Percentiles rank a stretch among this genome's conserved stretches.
Conservation (phyloP, 2,888 invertebrate genomes). For the Leptarthrus brevirostris region DNA sequence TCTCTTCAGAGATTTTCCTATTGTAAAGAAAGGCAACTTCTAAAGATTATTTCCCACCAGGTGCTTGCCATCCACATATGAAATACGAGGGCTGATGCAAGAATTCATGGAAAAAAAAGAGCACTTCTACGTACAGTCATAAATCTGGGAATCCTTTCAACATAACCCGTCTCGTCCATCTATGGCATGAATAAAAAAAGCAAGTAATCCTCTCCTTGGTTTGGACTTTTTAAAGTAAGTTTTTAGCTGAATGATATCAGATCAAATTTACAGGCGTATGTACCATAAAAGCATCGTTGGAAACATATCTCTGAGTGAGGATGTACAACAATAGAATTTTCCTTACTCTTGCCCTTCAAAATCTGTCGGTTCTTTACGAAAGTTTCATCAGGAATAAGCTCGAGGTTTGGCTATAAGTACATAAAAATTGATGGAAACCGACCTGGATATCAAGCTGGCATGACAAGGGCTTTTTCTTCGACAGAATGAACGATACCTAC, state of each 20-base stretch:
- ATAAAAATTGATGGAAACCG: too few relatives aligned
- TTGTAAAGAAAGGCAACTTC: conserved; percentile 15
- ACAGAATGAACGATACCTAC: too few relatives aligned
- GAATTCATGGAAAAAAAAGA: conserved; percentile 11
- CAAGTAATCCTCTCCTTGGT: conserved; percentile 43
- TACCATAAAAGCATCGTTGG: conserved; percentile 3
- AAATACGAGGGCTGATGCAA: conserved; percentile 9
- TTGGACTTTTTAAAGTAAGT: conserved; percentile 41
- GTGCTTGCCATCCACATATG: conserved; percentile 13
- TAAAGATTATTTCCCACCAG: conserved; percentile 20
- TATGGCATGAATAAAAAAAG: conserved; percentile 37
- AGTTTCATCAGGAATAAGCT: too few relatives aligned
- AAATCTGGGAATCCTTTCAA: conserved; percentile 43
- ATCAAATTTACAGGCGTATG: conserved; percentile 14
- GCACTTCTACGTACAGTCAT: conserved; percentile 26
- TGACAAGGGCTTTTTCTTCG: too few relatives aligned
- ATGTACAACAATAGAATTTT: too few relatives aligned
- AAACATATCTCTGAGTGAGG: background rate
- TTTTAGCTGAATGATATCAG: conserved; percentile 43
- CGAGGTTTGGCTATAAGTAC: too few relatives aligned
- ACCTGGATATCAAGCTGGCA: too few relatives aligned
- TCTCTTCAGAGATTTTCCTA: background rate
- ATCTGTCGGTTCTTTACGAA: too few relatives aligned
- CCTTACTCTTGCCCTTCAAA: too few relatives aligned
- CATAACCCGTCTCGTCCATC: too few relatives aligned